Evolutionary conservation across 2,113 vertebrate species (phyloP).

Genomic region (Eclectus roratus): DNA sequence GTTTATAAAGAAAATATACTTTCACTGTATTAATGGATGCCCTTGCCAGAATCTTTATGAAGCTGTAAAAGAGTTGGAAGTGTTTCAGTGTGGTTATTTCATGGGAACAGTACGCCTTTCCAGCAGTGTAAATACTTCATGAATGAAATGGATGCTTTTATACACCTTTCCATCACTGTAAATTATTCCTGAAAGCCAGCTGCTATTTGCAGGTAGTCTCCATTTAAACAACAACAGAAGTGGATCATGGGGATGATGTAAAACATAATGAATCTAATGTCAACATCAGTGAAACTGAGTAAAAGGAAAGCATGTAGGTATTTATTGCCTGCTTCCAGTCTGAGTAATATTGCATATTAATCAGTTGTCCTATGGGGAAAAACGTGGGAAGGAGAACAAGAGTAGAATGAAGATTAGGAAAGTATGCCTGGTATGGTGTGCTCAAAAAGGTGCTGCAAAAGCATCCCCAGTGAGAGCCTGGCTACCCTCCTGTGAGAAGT

Average conservation of each 20-base stretch:
- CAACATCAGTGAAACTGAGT: conserved; percentile 52
- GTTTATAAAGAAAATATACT: conserved; percentile 70
- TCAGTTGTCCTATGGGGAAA: conserved; percentile 2
- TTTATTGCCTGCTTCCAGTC: conserved; percentile 46
- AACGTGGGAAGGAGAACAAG: background rate
- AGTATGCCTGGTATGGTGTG: background rate
- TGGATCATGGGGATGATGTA: conserved; percentile 60
- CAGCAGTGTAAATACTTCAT: conserved; percentile 62
- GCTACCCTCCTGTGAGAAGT: background rate
- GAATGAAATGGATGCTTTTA: conserved; percentile 67
- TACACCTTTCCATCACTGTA: conserved; percentile 59
- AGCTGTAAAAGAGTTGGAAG: conserved; percentile 65
- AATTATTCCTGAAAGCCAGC: conserved; percentile 69
- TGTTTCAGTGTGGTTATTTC: conserved; percentile 58
- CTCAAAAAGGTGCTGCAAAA: background rate
- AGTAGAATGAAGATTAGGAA: background rate
- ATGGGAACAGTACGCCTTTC: conserved; percentile 42
- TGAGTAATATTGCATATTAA: conserved; percentile 65
- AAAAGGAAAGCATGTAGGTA: conserved; percentile 23
- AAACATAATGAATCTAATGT: conserved; percentile 70
- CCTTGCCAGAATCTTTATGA: conserved; percentile 68
- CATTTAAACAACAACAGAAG: conserved; percentile 63
- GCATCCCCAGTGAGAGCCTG: background rate
- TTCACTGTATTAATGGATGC: conserved; percentile 64
- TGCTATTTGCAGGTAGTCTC: conserved; percentile 56